Percentiles rank a stretch among this genome's conserved stretches.
Conservation (phyloP, 2,888 invertebrate genomes). For the Phasia obesa region DNA sequence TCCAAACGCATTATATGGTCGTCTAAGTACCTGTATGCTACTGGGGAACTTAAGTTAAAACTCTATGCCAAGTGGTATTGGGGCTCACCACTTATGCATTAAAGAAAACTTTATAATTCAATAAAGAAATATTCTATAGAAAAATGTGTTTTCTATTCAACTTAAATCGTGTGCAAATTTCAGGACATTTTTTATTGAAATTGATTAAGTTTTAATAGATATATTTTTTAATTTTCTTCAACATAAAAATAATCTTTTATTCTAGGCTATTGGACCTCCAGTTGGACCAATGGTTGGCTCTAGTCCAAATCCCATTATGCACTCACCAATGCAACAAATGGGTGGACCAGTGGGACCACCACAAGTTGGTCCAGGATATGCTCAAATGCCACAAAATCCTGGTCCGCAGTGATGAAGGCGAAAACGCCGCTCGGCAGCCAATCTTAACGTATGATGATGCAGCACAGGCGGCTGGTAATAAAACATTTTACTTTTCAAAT, state of each 20-base stretch:
- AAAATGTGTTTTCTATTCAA: too few relatives aligned
- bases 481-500: constrained; percentile 23
- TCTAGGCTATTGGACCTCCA: constrained; percentile 82
- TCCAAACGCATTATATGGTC: too few relatives aligned
- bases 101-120: too few relatives aligned
- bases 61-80: too few relatives aligned
- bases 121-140: too few relatives aligned
- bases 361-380: constrained; percentile 79
- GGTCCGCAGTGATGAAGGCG: constrained; percentile 82
- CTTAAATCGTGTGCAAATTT: too few relatives aligned
- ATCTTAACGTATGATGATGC: constrained; percentile 69
- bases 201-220: too few relatives aligned
- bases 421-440: constrained; percentile 79
- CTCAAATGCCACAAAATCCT: constrained; percentile 78
- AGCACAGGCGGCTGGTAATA: constrained; percentile 68
- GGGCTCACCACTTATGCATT: too few relatives aligned
- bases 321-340: constrained; percentile 84
- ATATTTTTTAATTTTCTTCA: too few relatives aligned
- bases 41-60: too few relatives aligned
- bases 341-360: constrained; percentile 80
- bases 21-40: too few relatives aligned
- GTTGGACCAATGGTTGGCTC: constrained; percentile 82
- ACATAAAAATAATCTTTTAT: neutral
- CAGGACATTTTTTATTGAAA: too few relatives aligned
- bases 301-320: constrained; percentile 85